Conservation (phyloP, 2,888 invertebrate species). For the Masnerella sp. region DNA sequence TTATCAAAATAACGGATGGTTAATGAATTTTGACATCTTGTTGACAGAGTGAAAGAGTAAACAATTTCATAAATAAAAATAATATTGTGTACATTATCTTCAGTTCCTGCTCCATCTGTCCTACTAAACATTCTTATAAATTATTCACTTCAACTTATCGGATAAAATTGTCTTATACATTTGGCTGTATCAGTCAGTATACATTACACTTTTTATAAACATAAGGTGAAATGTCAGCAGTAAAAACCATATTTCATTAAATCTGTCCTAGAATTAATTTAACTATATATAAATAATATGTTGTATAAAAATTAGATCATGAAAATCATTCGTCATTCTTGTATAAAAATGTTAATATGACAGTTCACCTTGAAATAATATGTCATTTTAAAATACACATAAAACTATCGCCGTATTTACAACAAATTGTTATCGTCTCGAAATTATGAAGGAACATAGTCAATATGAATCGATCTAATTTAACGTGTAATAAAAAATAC, state of each 20-base stretch:
- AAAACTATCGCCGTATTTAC: constrained; percentile 16
- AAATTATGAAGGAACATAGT: constrained; percentile 13
- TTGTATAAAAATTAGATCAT: too few species aligned
- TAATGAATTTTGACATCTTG: too few species aligned
- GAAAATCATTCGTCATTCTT: not conserved
- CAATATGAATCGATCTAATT: not conserved
- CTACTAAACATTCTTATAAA: constrained; percentile 12
- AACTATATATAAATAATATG: too few species aligned
- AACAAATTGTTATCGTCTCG: constrained; percentile 18
- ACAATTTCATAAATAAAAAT: too few species aligned
- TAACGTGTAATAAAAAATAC: too few species aligned
- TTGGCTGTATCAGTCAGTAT: constrained; percentile 74
- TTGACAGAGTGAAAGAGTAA: too few species aligned
- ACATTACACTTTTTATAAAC: constrained; percentile 54
- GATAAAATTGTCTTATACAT: constrained; percentile 66
- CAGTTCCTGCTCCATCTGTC: constrained; percentile 8
- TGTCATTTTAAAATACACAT: constrained; percentile 2
- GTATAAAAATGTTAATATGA: too few species aligned
- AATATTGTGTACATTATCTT: too few species aligned
- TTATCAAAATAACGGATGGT: too few species aligned
- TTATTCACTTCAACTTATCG: constrained; percentile 31
- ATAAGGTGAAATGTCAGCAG: too few species aligned
- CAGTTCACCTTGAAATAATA: constrained; percentile 28
- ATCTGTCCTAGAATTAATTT: too few species aligned
- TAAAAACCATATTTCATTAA: too few species aligned